phyloP scores from a whole-genome alignment of 2,888 invertebrate species.

The Tipula vernalis region DNA sequence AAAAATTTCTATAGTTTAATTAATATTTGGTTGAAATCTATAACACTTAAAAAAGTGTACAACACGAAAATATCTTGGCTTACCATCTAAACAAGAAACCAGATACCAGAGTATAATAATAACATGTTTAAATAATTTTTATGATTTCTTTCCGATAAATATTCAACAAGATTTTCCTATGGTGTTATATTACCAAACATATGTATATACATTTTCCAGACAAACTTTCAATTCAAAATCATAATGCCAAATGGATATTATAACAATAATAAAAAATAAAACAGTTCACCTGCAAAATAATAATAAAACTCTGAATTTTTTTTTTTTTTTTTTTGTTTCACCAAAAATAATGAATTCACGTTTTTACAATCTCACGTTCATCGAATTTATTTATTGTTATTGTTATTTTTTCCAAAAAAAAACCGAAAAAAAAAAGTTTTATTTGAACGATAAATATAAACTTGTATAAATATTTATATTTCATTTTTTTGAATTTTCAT shows the following conservation, averaged over 20 bases:
- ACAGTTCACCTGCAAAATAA: not conserved
- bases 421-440: not conserved
- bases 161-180: not conserved
- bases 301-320: not conserved
- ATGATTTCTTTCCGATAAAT: not conserved
- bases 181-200: not conserved
- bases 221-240: not conserved
- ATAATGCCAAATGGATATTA: not conserved
- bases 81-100: too few species aligned
- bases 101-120: not conserved
- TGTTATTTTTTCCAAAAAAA: not conserved
- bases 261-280: not conserved
- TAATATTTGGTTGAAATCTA: not conserved
- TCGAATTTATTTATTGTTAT: constrained; percentile 4
- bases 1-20: not conserved
- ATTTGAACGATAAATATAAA: not conserved
- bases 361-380: constrained; percentile 4
- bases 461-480: not conserved
- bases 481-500: not conserved
- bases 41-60: not conserved
- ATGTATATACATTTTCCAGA: not conserved
- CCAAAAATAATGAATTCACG: not conserved
- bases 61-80: too few species aligned
- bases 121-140: not conserved
- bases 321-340: not conserved